Percentiles rank a stretch among this genome's conserved stretches.
Evolutionary conservation across 2,113 vertebrate species (phyloP).

Genomic region (Balaeniceps rex): DNA sequence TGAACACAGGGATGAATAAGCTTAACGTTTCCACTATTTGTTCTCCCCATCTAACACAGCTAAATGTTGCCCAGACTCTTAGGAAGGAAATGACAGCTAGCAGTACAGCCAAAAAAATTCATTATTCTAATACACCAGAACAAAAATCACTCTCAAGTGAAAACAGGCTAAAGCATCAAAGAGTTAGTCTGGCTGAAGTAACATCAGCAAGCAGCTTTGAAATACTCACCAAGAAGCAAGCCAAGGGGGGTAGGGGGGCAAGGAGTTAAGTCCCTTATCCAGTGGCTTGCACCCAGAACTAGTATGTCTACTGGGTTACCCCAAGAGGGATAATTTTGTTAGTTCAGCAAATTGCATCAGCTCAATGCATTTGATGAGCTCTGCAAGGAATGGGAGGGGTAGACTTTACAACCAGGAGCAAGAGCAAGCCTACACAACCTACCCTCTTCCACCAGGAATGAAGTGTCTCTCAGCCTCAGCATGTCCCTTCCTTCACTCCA

Average conservation of each 20-base stretch:
- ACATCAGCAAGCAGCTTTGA: neutral
- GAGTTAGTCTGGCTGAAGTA: neutral
- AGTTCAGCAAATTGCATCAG: neutral
- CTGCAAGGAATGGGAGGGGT: neutral
- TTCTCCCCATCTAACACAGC: neutral
- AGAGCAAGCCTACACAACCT: neutral
- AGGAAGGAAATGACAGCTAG: neutral
- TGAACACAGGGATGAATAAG: neutral
- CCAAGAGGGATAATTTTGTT: neutral
- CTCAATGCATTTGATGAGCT: neutral
- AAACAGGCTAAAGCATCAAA: neutral
- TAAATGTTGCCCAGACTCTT: neutral
- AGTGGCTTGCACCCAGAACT: neutral
- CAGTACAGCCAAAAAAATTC: neutral
- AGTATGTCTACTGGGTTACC: neutral
- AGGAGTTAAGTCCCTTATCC: neutral
- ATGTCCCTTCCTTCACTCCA: neutral
- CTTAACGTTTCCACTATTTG: neutral
- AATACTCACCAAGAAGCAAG: neutral
- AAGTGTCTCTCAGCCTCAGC: neutral
- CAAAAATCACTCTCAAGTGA: neutral
- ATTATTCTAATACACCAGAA: neutral
- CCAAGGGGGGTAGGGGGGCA: accelerated
- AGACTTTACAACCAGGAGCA: neutral
- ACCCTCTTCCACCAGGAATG: neutral